Conservation (phyloP, 2,888 invertebrate genomes). For the Gnatocerus cornutus region DNA sequence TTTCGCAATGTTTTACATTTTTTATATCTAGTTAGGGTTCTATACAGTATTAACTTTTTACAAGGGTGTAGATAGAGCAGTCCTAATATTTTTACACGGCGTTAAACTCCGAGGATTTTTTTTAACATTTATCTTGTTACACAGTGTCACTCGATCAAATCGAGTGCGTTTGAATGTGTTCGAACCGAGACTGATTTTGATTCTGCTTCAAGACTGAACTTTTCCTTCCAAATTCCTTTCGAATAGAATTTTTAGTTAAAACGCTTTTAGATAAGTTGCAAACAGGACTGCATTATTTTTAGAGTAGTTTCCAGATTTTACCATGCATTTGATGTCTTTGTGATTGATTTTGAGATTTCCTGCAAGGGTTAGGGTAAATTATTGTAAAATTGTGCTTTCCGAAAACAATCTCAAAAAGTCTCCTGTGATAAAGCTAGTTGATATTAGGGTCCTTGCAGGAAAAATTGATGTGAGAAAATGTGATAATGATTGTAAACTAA, state of each 20-base stretch:
- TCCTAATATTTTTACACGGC: background rate
- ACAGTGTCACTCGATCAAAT: too few relatives aligned
- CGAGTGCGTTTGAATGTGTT: background rate
- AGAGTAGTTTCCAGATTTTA: background rate
- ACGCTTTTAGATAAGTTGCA: background rate
- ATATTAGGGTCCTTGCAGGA: conserved; percentile 31
- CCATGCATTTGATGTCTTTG: conserved; percentile 18
- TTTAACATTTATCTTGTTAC: too few relatives aligned
- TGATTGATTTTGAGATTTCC: conserved; percentile 22
- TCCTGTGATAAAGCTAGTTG: conserved; percentile 31
- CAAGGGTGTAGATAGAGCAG: background rate
- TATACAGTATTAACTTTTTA: background rate
- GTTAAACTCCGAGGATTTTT: too few relatives aligned
- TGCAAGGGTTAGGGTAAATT: conserved; percentile 25
- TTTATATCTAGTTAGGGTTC: background rate
- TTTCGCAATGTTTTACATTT: background rate
- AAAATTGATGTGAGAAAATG: conserved; percentile 29
- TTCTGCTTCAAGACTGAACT: conserved; percentile 5
- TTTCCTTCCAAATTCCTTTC: background rate
- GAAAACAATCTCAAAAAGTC: conserved; percentile 25
- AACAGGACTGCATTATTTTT: background rate
- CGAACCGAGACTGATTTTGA: conserved; percentile 3
- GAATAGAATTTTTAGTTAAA: background rate
- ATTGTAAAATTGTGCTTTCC: conserved; percentile 15
- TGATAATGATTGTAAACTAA: conserved; percentile 31